Conservation (phyloP, 2,888 invertebrate genomes). For the Perizoma affinitatum region DNA sequence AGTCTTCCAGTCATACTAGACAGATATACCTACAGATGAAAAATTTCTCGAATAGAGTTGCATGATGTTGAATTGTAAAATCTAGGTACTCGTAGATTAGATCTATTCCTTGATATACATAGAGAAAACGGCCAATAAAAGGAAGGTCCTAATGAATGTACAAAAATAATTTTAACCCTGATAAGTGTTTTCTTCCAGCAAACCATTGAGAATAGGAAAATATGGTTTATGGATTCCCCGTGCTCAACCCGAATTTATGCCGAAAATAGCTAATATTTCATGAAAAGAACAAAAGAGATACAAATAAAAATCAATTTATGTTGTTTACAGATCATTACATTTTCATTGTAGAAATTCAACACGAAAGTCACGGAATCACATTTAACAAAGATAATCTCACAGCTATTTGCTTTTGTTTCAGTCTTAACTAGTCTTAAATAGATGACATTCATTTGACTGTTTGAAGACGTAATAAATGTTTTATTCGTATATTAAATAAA, state of each 20-base stretch:
- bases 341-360: background rate
- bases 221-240: too few relatives aligned
- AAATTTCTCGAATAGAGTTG: background rate
- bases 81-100: too few relatives aligned
- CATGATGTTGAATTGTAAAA: background rate
- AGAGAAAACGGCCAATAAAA: too few relatives aligned
- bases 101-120: too few relatives aligned
- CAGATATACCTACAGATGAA: background rate
- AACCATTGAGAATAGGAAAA: too few relatives aligned
- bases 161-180: too few relatives aligned
- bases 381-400: constrained; percentile 10
- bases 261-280: too few relatives aligned
- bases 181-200: too few relatives aligned
- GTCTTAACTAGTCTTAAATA: constrained; percentile 1
- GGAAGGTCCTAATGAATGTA: too few relatives aligned
- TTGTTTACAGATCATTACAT: background rate
- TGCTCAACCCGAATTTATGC: too few relatives aligned
- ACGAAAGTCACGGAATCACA: constrained; percentile 3
- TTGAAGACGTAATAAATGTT: constrained; percentile 17
- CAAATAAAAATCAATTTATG: background rate
- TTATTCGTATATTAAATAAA: constrained; percentile 20
- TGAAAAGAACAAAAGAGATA: background rate
- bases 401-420: constrained; percentile 9
- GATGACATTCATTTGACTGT: constrained; percentile 11
- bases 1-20: background rate